Evolutionary conservation across 2,888 invertebrate species (phyloP).

Genomic region (Metellina segmentata): DNA sequence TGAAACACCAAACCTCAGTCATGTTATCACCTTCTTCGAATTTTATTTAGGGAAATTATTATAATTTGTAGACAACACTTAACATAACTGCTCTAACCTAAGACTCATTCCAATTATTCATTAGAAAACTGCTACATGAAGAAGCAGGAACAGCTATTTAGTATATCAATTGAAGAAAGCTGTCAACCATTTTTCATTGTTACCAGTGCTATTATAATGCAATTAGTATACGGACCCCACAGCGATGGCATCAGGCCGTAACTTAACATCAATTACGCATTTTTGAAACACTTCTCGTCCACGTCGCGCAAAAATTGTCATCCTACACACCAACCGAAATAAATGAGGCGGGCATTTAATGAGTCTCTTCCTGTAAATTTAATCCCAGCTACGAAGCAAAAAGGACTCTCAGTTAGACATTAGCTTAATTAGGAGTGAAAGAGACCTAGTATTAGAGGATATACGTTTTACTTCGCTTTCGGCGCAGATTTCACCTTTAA

Average conservation of each 20-base stretch:
- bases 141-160: too few species aligned
- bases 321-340: constrained; percentile 12
- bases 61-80: too few species aligned
- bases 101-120: too few species aligned
- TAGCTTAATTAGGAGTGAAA: constrained; percentile 60
- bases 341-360: constrained; percentile 57
- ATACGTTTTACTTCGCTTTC: constrained; percentile 3
- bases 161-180: too few species aligned
- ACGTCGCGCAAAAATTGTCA: background rate
- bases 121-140: too few species aligned
- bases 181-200: too few species aligned
- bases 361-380: constrained; percentile 36
- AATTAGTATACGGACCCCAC: too few species aligned
- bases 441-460: constrained; percentile 27
- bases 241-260: background rate
- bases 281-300: constrained; percentile 6
- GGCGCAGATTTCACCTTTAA: constrained; percentile 12
- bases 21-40: too few species aligned
- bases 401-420: constrained; percentile 37
- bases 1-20: too few species aligned
- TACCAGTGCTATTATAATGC: too few species aligned
- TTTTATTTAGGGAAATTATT: too few species aligned
- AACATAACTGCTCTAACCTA: too few species aligned
- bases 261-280: constrained; percentile 25
- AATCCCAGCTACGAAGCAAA: constrained; percentile 11